Evolutionary conservation across 2,888 invertebrate species (phyloP).

Genomic region (Acronicta leporina): DNA sequence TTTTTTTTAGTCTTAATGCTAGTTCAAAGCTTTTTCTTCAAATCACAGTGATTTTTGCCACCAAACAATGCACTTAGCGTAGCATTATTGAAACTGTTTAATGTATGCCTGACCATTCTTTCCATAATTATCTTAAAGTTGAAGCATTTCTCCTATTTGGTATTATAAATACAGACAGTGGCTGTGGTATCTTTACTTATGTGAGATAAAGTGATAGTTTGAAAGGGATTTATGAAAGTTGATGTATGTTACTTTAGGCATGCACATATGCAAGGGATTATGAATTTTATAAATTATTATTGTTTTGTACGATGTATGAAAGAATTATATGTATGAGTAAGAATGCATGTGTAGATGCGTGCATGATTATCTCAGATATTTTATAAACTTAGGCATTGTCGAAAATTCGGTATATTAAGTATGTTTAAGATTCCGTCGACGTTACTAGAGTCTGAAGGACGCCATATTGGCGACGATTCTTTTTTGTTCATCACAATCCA

Average conservation of each 20-base stretch:
- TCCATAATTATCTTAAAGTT: constrained; percentile 83
- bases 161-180: constrained; percentile 89
- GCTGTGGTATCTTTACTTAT: constrained; percentile 89
- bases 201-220: constrained; percentile 81
- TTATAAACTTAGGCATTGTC: constrained; percentile 83
- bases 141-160: constrained; percentile 88
- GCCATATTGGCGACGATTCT: constrained; percentile 84
- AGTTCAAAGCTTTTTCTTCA: constrained; percentile 40
- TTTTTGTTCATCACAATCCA: constrained; percentile 78
- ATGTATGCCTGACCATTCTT: constrained; percentile 83
- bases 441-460: constrained; percentile 80
- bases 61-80: constrained; percentile 82
- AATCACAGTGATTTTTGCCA: constrained; percentile 49
- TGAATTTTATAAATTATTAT: constrained; percentile 87
- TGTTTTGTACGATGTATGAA: constrained; percentile 83
- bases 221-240: constrained; percentile 77
- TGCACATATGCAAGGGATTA: constrained; percentile 88
- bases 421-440: constrained; percentile 83
- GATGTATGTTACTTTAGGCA: constrained; percentile 87
- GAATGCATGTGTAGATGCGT: constrained; percentile 70
- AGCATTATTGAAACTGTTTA: constrained; percentile 75
- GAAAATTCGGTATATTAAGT: constrained; percentile 77
- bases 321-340: constrained; percentile 70
- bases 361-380: constrained; percentile 76
- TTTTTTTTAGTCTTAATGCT: constrained; percentile 42